Conservation (phyloP, 2,113 vertebrate genomes). For the Delphinapterus leucas region DNA sequence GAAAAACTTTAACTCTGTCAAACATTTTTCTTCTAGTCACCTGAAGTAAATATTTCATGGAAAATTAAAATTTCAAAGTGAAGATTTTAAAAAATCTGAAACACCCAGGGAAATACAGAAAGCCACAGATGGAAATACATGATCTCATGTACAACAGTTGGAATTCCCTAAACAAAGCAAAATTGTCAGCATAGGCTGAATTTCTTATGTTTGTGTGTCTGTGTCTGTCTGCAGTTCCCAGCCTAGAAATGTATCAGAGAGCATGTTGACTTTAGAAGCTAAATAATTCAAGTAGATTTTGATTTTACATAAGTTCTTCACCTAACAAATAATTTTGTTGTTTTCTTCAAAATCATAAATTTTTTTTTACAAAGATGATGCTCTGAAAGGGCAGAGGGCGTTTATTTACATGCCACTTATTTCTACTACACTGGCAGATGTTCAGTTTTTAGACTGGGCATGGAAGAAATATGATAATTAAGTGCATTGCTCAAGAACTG, state of each 20-base stretch:
- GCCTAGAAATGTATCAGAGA: background rate
- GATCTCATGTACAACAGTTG: background rate
- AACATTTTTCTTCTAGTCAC: background rate
- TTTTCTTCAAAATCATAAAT: background rate
- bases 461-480: conserved; percentile 63
- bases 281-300: conserved; percentile 31
- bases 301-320: conserved; percentile 33
- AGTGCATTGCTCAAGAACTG: conserved; percentile 48
- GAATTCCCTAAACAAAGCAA: background rate
- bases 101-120: background rate
- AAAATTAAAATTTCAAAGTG: conserved; percentile 35
- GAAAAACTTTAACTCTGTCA: background rate
- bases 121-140: background rate
- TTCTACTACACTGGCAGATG: background rate
- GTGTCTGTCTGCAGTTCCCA: background rate
- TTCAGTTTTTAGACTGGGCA: conserved; percentile 6
- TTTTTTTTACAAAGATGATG: background rate
- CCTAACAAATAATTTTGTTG: background rate
- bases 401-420: background rate
- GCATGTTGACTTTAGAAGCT: background rate
- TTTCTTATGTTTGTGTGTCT: background rate
- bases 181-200: background rate
- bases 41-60: conserved; percentile 1
- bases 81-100: background rate
- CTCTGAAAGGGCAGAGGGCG: background rate